Base-by-base conservation (phyloP, 2,113 vertebrate genomes). In the Barbus barbus region DNA sequence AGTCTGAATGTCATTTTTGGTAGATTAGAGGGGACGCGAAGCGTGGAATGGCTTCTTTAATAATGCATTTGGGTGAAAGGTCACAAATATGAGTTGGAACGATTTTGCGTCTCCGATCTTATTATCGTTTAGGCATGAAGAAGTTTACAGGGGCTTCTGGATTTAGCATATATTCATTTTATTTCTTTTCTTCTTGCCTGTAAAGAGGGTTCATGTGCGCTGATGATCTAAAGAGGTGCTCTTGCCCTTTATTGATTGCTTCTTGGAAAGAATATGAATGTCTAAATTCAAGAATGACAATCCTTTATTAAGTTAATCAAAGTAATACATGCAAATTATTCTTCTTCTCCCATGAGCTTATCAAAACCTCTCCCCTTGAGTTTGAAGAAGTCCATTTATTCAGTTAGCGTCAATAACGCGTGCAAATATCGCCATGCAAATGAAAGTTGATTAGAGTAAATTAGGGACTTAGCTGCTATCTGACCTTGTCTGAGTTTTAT, bases 401-500 rank as follows among this genome's bases (percentile, higher is more conserved):
- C 97, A 98, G 96, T 98, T 98, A 99, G 97, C 96, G 96, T 97
- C 98, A 97, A 98, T 97, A 99, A 97, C 96, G 95, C 96, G 96
- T 96, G 95, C 96, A 96, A 97, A 98, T 97, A 97, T 96, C 90
- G 93, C 96, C 95, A 99, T 99, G 98, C 97, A 99, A 99, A 99
- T 99, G 97, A 97, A 97, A 97, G 97, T 98, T 99, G 98, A 99
- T 99, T 99, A 98, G 97, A 97, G 97, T 96, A 98, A 99, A 99
- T 98, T 97, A 98, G 98, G 96, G 97, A 97, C 94, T 96, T 97
- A 95, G 95, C 96, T 98, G 95, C 96, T 98, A 96, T 96, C 97
- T 99, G 97, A 99, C 97, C 97, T 98, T 99, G 98, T 99, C 98
- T 99, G 97, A 96, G 97, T 98, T 98, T 99, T 98, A 99, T 99